These are phyloP conservation scores for Eupithecia inturbata DNA, from an alignment of 2,888 invertebrate species.

Conservation along the genomic window DNA sequence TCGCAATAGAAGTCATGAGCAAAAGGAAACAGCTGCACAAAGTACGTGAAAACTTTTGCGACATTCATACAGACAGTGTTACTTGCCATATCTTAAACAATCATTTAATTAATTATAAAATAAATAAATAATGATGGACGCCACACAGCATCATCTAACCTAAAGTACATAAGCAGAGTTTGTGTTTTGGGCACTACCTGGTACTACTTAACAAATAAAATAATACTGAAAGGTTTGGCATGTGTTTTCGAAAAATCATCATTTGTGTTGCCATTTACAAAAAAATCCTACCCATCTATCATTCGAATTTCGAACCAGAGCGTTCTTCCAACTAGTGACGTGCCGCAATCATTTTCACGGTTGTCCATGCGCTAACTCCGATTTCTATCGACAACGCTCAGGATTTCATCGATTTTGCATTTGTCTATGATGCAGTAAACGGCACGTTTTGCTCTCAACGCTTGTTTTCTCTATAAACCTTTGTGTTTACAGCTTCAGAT, in stretches of 20 bases:
- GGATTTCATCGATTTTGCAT: slow-evolving; percentile 29
- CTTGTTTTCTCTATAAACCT: slow-evolving; percentile 9
- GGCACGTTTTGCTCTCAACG: slow-evolving; percentile 28
- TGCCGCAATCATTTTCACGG: slow-evolving; percentile 4
- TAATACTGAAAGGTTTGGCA: neutral
- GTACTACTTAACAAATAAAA: too few species aligned
- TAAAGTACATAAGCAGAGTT: too few species aligned
- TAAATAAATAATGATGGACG: too few species aligned
- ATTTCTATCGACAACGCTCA: slow-evolving; percentile 18
- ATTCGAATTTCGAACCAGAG: slow-evolving; percentile 2
- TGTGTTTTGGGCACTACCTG: too few species aligned
- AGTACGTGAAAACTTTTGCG: neutral
- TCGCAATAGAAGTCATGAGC: neutral
- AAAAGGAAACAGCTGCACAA: neutral
- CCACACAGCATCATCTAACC: too few species aligned
- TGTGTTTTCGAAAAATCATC: neutral
- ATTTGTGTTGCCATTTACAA: too few species aligned
- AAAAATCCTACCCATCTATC: neutral
- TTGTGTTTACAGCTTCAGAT: slow-evolving; percentile 6
- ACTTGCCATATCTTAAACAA: too few species aligned
- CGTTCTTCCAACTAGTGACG: slow-evolving; percentile 5
- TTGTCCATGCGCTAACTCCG: slow-evolving; percentile 6
- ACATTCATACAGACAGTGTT: too few species aligned
- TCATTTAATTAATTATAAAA: too few species aligned
- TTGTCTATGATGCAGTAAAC: slow-evolving; percentile 15